These are phyloP conservation scores for Sebastes cheni DNA, from an alignment of 2,797 vertebrate genomes.

Conservation along the genomic window DNA sequence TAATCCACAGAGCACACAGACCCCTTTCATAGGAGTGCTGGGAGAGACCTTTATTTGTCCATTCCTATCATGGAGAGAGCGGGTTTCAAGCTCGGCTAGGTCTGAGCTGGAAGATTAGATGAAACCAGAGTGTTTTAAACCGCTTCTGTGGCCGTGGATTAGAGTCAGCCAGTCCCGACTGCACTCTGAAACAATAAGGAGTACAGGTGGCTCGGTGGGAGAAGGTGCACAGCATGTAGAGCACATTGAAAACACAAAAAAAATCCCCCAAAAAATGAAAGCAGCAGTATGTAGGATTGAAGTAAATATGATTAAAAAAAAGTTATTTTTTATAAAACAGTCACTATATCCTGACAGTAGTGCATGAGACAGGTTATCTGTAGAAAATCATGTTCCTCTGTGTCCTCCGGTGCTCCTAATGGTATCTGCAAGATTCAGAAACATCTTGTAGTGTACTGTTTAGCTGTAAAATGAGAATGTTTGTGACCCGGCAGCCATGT, in stretches of 20 bases:
- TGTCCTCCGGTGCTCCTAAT: too few species aligned
- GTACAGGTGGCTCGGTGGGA: slow-evolving; percentile 63
- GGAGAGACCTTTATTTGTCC: slow-evolving; percentile 89
- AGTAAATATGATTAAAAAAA: too few species aligned
- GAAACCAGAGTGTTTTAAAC: slow-evolving; percentile 98
- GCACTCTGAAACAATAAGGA: slow-evolving; percentile 81
- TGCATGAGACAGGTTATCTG: too few species aligned
- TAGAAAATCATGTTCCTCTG: too few species aligned
- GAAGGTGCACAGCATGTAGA: slow-evolving; percentile 19
- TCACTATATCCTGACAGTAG: too few species aligned
- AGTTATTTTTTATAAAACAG: too few species aligned
- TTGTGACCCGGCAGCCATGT: too few species aligned
- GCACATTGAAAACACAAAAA: background rate
- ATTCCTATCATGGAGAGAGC: slow-evolving; percentile 87
- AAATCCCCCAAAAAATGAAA: background rate
- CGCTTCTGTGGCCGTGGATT: slow-evolving; percentile 93
- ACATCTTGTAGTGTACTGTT: too few species aligned
- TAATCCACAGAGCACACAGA: slow-evolving; percentile 91
- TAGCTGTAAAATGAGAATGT: too few species aligned
- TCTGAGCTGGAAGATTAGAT: slow-evolving; percentile 96
- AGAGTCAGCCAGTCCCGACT: slow-evolving; percentile 83
- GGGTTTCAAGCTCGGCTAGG: slow-evolving; percentile 87
- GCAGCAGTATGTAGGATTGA: too few species aligned
- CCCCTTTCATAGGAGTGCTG: slow-evolving; percentile 88
- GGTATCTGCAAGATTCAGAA: too few species aligned